Evolutionary conservation across 2,797 vertebrate genomes (phyloP), one percentile per base, ranked within the genome.

Genomic region (Apogon hyalosoma): DNA sequence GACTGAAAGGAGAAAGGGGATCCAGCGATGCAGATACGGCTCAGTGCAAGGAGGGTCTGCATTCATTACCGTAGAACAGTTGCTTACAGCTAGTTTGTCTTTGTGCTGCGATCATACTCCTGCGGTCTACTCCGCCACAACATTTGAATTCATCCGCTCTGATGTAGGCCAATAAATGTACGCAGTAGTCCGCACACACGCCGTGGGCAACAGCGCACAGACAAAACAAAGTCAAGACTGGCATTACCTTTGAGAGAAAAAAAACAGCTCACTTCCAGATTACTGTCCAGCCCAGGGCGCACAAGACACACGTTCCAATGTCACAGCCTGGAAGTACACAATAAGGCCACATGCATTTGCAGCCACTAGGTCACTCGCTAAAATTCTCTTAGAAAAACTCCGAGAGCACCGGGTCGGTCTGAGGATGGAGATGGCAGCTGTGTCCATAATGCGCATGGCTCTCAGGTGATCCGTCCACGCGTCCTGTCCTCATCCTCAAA

Each of bases 71-170:
- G 79, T 36, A 79, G 79, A 85, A 90, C 87, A 87, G 87, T 87
- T 89, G 86, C 82, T 85, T 61, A 63, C 84, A 85, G 85, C 89
- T 60, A 77, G 73, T 86, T 85, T 63, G 88, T 84, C 88, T 92
- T 89, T 91, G 88, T 89, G 90, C 87, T 70, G 77, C 80, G 76
- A 77, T 79, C 77, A 57, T 62, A 65, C 68, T 36, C 33, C 33
- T 36, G 79, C 77, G 63, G 50, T 81, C 77, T 67, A 16, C 75
- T 78, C 84, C 83, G 72, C 66, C 63, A 70, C 83, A 66, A 75
- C 86, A 70, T 85, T 69, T 87, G 51, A 79, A 84, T 80, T 42
- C 63, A 74, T 77, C 75, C 59, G 74, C 82, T 83, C 83, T 19
- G 75, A 83, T 85, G 81, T 75, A 83, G 83, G 86, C 83, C 88